These are phyloP conservation scores for Sander vitreus DNA, from an alignment of 2,113 vertebrate species.

Conservation along the genomic window DNA sequence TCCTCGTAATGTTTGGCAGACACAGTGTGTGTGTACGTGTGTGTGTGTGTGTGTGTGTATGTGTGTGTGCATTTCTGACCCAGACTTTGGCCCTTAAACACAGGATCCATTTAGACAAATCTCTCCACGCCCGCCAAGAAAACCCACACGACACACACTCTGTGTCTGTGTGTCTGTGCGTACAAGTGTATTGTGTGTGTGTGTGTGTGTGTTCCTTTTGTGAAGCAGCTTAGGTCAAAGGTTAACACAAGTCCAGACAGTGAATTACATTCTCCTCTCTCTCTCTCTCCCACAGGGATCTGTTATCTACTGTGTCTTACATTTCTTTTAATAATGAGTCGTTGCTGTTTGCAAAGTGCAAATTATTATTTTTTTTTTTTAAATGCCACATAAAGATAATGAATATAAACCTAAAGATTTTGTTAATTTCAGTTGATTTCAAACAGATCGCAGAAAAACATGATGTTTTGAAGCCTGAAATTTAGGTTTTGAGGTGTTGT, in stretches of 20 bases:
- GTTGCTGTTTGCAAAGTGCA: neutral
- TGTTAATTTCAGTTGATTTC: neutral
- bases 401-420: neutral
- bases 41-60: constrained; percentile 44
- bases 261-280: constrained; percentile 27
- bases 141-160: constrained; percentile 36
- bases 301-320: neutral
- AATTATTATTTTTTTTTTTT: too few relatives aligned
- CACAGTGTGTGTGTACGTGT: constrained; percentile 20
- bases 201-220: constrained; percentile 33
- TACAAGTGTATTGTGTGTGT: neutral
- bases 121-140: constrained; percentile 39
- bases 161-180: neutral
- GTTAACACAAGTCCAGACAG: constrained; percentile 63
- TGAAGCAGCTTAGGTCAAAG: constrained; percentile 51
- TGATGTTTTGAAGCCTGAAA: too few relatives aligned
- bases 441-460: too few relatives aligned
- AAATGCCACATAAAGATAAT: neutral
- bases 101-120: constrained; percentile 64
- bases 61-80: constrained; percentile 32
- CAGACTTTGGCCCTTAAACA: constrained; percentile 71
- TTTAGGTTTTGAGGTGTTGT: too few relatives aligned
- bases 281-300: neutral
- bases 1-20: constrained; percentile 42
- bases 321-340: neutral